Conservation (phyloP, 1,140 invertebrate species). For the Antheraea pernyi region DNA sequence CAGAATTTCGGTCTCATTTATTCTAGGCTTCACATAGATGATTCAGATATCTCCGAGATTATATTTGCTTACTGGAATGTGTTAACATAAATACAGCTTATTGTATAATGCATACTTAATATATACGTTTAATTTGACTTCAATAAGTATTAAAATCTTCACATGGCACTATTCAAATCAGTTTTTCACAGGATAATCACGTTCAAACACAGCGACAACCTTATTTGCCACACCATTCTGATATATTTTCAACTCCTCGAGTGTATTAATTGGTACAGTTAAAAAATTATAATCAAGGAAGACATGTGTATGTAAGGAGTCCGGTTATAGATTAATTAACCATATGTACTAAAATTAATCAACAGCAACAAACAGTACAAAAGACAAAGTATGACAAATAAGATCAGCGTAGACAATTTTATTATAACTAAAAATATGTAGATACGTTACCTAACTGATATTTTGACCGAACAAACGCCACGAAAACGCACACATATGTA, state of each 20-base stretch:
- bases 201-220: background rate
- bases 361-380: background rate
- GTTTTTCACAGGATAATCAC: background rate
- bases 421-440: too few relatives aligned
- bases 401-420: background rate
- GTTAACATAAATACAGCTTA: background rate
- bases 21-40: background rate
- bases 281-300: background rate
- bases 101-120: background rate
- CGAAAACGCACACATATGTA: too few relatives aligned
- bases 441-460: too few relatives aligned
- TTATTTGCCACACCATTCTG: conserved; percentile 11
- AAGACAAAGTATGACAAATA: conserved; percentile 1
- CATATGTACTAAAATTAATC: too few relatives aligned
- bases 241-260: background rate
- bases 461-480: too few relatives aligned
- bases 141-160: background rate
- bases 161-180: background rate
- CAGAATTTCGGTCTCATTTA: background rate
- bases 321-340: background rate
- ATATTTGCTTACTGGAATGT: background rate
- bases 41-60: background rate
- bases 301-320: background rate
- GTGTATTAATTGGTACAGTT: background rate
- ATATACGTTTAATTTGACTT: background rate